These are phyloP conservation scores for Sisor rabdophorus DNA, from an alignment of 2,113 vertebrate species.

Conservation along the genomic window DNA sequence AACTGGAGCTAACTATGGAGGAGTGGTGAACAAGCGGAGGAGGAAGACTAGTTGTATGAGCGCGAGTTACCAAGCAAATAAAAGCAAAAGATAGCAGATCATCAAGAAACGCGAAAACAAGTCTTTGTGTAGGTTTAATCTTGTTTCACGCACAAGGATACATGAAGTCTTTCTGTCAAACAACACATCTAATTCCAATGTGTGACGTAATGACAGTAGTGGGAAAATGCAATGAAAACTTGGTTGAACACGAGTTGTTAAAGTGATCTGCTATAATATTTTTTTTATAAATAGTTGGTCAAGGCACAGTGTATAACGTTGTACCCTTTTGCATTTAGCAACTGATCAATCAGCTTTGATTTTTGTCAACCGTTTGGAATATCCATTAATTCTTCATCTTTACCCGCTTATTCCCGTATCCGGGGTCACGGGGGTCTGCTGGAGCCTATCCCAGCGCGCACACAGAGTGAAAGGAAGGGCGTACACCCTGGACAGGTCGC, in stretches of 20 bases:
- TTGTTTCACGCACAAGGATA: not conserved
- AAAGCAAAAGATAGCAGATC: constrained; percentile 39
- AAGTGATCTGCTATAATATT: not conserved
- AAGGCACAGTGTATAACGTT: not conserved
- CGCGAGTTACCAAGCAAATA: constrained; percentile 40
- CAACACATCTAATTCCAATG: not conserved
- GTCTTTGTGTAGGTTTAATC: constrained; percentile 15
- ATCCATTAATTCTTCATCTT: no score
- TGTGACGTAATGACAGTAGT: constrained; percentile 24
- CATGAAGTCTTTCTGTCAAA: constrained; percentile 11
- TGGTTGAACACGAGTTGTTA: not conserved
- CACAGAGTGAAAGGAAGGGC: no score
- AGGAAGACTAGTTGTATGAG: constrained; percentile 39
- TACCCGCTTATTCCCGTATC: no score
- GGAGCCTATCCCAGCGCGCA: no score
- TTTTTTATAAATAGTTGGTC: no score
- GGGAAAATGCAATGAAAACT: not conserved
- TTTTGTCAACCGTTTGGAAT: not conserved
- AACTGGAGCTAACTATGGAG: constrained; percentile 70
- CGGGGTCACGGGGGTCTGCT: no score
- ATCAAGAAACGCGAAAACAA: constrained; percentile 36
- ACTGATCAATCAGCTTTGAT: not conserved
- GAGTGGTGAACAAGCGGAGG: constrained; percentile 50
- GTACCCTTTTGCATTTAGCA: not conserved
- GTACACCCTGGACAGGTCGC: no score